Percentiles rank a stretch among this genome's conserved stretches.
These are phyloP conservation scores for Apamea monoglypha DNA, from an alignment of 2,888 invertebrate species.

Conservation along the genomic window DNA sequence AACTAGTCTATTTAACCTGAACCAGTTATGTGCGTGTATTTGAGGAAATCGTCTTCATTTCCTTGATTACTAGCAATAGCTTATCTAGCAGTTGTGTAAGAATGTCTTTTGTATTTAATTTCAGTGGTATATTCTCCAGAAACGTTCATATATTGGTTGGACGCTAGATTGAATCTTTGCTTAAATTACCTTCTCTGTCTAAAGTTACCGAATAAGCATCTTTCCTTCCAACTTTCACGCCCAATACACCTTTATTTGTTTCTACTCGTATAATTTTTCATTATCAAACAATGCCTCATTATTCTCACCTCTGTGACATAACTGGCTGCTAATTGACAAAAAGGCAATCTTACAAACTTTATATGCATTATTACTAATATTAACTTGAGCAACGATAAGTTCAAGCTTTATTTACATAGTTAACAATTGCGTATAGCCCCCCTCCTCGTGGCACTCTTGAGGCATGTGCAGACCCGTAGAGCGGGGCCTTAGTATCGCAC, in stretches of 20 bases:
- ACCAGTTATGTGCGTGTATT: slow-evolving; percentile 61
- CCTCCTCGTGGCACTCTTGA: slow-evolving; percentile 78
- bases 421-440: slow-evolving; percentile 86
- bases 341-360: slow-evolving; percentile 52
- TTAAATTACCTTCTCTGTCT: not conserved
- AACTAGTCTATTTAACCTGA: slow-evolving; percentile 65
- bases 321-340: slow-evolving; percentile 45
- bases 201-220: not conserved
- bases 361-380: slow-evolving; percentile 73
- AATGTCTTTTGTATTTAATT: slow-evolving; percentile 24
- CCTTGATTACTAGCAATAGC: slow-evolving; percentile 47
- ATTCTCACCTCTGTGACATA: slow-evolving; percentile 35
- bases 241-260: not conserved
- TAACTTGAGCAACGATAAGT: slow-evolving; percentile 80
- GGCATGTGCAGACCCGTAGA: slow-evolving; percentile 74
- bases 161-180: not conserved
- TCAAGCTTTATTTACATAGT: slow-evolving; percentile 87
- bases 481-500: slow-evolving; percentile 81
- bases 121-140: not conserved
- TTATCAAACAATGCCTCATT: slow-evolving; percentile 27
- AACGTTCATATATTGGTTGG: not conserved
- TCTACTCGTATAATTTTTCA: slow-evolving; percentile 1
- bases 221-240: not conserved
- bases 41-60: slow-evolving; percentile 65
- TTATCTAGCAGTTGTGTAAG: slow-evolving; percentile 21